phyloP scores from a whole-genome alignment of 2,888 invertebrate species.

The Diplazon laetatorius region DNA sequence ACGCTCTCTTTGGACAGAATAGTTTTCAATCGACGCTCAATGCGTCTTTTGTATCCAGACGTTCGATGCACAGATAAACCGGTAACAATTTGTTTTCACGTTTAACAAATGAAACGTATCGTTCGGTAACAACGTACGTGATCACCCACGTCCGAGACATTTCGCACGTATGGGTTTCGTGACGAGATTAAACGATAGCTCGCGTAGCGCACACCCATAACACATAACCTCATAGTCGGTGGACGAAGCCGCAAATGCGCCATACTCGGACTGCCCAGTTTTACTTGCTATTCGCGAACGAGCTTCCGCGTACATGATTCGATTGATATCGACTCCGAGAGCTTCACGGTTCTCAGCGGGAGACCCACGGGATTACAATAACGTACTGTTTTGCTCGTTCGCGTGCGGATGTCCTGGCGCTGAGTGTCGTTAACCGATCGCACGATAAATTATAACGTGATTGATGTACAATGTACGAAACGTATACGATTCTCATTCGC shows the following conservation, averaged over 20 bases:
- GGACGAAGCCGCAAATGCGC: slow-evolving; percentile 33
- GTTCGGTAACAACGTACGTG: background rate
- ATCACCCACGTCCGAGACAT: slow-evolving; percentile 67
- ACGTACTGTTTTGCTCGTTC: slow-evolving; percentile 25
- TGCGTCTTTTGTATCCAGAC: background rate
- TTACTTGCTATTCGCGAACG: slow-evolving; percentile 77
- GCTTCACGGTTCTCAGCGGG: slow-evolving; percentile 33
- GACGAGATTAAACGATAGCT: slow-evolving; percentile 70
- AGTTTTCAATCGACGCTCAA: background rate
- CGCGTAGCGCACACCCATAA: slow-evolving; percentile 40
- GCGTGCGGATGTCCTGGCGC: slow-evolving; percentile 46
- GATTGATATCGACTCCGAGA: slow-evolving; percentile 70
- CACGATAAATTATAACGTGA: slow-evolving; percentile 52
- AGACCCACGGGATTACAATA: slow-evolving; percentile 7
- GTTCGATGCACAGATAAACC: background rate
- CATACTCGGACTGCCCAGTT: slow-evolving; percentile 63
- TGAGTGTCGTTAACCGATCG: slow-evolving; percentile 61
- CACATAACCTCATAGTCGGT: slow-evolving; percentile 31
- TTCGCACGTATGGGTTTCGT: slow-evolving; percentile 80
- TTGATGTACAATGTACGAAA: slow-evolving; percentile 13
- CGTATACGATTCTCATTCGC: slow-evolving; percentile 2
- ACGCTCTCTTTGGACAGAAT: background rate
- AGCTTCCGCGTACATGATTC: slow-evolving; percentile 81
- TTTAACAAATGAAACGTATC: slow-evolving; percentile 27
- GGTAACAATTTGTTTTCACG: slow-evolving; percentile 30